Conservation (phyloP, 2,888 invertebrate genomes). For the Eupelmus urozonus region DNA sequence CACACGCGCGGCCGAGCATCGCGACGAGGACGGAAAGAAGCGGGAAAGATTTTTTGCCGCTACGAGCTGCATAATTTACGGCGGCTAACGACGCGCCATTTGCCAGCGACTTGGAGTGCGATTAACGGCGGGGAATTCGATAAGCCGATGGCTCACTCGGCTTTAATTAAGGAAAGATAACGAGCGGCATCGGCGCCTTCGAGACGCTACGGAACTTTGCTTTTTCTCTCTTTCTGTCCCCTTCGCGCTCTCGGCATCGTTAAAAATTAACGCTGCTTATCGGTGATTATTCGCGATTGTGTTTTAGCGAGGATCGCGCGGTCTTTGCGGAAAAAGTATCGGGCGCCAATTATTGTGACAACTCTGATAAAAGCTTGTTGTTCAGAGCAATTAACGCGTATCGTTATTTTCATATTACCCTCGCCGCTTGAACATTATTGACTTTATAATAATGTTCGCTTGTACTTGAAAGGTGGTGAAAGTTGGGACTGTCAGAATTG, state of each 20-base stretch:
- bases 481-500: too few relatives aligned
- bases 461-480: too few relatives aligned
- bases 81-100: background rate
- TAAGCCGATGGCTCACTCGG: conserved; percentile 30
- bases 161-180: conserved; percentile 42
- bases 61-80: background rate
- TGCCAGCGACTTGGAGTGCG: conserved; percentile 8
- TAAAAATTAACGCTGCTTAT: conserved; percentile 25
- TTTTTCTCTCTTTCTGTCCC: background rate
- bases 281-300: conserved; percentile 15
- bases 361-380: too few relatives aligned
- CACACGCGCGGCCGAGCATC: too few relatives aligned
- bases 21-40: too few relatives aligned
- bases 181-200: background rate
- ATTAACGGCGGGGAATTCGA: conserved; percentile 29
- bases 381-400: too few relatives aligned
- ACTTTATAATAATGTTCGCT: too few relatives aligned
- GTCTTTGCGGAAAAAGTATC: too few relatives aligned
- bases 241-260: background rate
- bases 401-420: too few relatives aligned
- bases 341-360: background rate
- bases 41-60: background rate
- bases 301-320: background rate
- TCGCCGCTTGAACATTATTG: too few relatives aligned
- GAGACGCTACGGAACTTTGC: background rate